A percentile compares a stretch with the other conserved stretches of the same genome.
These are phyloP conservation scores for Cyprinodon variegatus DNA, from an alignment of 2,113 vertebrate species.

Conservation along the genomic window DNA sequence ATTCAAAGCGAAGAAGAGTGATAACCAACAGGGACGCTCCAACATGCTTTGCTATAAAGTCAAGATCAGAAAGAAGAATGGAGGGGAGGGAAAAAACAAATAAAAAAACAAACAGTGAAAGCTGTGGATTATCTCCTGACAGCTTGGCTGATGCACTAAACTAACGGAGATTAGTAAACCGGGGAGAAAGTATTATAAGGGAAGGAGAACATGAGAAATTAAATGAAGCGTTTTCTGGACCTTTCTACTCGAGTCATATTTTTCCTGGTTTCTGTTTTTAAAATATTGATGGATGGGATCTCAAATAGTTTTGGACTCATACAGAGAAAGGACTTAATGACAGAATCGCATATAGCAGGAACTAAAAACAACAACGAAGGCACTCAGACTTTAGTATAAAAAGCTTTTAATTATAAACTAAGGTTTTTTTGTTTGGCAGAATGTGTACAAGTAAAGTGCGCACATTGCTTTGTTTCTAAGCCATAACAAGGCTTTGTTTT, in stretches of 20 bases:
- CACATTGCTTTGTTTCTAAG: no score
- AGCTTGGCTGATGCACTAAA: slow-evolving; percentile 73
- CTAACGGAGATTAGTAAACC: slow-evolving; percentile 80
- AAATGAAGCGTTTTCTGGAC: background rate
- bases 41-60: slow-evolving; percentile 79
- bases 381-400: no score
- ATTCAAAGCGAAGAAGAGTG: slow-evolving; percentile 15
- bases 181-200: slow-evolving; percentile 45
- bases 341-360: no score
- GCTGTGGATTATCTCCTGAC: slow-evolving; percentile 78
- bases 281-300: background rate
- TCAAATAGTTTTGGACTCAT: background rate
- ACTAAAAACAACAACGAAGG: no score
- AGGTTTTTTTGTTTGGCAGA: no score
- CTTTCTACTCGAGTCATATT: slow-evolving; percentile 2
- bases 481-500: no score
- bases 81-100: slow-evolving; percentile 23
- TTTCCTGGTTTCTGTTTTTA: background rate
- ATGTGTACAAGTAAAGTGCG: no score
- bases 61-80: slow-evolving; percentile 46
- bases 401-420: no score
- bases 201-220: slow-evolving; percentile 2
- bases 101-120: slow-evolving; percentile 61
- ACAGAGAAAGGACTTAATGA: background rate
- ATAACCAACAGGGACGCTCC: slow-evolving; percentile 62